Percentiles rank a stretch among this genome's conserved stretches.
These are phyloP conservation scores for Bothrops jararaca DNA, from an alignment of 2,113 vertebrate genomes.

Conservation along the genomic window DNA sequence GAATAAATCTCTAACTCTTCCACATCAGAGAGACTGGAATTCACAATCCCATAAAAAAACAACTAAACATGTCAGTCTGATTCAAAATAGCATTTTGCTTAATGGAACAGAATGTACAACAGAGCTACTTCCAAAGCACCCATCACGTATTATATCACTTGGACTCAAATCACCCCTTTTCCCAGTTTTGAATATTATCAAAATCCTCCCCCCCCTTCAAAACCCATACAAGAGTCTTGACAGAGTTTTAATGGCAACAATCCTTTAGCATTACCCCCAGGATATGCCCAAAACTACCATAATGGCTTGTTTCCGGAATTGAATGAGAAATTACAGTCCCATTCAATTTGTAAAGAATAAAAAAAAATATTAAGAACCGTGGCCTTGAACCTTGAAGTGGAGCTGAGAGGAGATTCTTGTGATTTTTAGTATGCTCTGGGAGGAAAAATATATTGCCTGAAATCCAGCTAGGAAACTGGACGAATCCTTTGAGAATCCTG, in stretches of 20 bases:
- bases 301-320: not conserved
- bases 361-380: not conserved
- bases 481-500: not conserved
- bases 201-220: not conserved
- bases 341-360: not conserved
- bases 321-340: not conserved
- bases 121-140: not conserved
- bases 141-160: not conserved
- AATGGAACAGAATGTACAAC: not conserved
- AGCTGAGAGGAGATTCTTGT: not conserved
- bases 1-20: not conserved
- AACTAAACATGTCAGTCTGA: not conserved
- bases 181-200: not conserved
- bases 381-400: not conserved
- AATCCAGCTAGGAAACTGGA: too few species aligned
- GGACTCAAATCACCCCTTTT: not conserved
- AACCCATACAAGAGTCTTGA: not conserved
- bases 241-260: not conserved
- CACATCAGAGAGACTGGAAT: not conserved
- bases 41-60: not conserved
- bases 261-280: not conserved
- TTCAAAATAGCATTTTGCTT: not conserved
- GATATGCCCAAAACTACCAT: not conserved
- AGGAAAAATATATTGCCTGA: not conserved
- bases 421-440: not conserved